Conservation (phyloP, 2,888 invertebrate species). For the Scaptomyza reducta region DNA sequence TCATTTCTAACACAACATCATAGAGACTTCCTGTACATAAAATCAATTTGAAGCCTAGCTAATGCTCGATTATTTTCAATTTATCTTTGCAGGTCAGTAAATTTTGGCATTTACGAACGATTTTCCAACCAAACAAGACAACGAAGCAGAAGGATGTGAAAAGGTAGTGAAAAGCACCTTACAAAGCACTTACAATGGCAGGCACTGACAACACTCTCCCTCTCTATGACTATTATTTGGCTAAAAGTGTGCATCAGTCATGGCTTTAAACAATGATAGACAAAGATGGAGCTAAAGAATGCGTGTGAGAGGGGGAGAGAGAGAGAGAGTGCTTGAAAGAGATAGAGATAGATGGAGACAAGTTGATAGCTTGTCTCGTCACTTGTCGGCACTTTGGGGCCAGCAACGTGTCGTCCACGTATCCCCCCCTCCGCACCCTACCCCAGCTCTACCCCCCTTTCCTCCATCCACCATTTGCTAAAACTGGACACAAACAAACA, state of each 20-base stretch:
- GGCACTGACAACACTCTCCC: neutral
- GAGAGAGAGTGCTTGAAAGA: neutral
- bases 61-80: conserved; percentile 44
- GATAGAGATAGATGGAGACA: conserved; percentile 9
- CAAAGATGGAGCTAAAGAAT: neutral
- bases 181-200: neutral
- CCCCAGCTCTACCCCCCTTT: neutral
- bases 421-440: conserved; percentile 4
- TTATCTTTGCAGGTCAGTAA: conserved; percentile 64
- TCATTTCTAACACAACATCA: conserved; percentile 8
- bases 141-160: neutral
- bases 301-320: neutral
- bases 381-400: conserved; percentile 41
- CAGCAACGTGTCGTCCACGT: conserved; percentile 48
- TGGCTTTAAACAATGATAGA: conserved; percentile 53
- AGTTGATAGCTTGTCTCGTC: conserved; percentile 29
- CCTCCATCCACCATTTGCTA: conserved; percentile 1
- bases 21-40: neutral
- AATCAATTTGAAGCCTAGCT: conserved; percentile 22
- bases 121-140: neutral
- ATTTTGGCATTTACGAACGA: conserved; percentile 16
- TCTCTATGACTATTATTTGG: conserved; percentile 21
- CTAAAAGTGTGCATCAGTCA: conserved; percentile 41
- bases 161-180: conserved; percentile 1
- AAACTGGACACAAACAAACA: conserved; percentile 32